Evolutionary conservation across 2,113 vertebrate species (phyloP).

Genomic region (Apteryx mantelli): DNA sequence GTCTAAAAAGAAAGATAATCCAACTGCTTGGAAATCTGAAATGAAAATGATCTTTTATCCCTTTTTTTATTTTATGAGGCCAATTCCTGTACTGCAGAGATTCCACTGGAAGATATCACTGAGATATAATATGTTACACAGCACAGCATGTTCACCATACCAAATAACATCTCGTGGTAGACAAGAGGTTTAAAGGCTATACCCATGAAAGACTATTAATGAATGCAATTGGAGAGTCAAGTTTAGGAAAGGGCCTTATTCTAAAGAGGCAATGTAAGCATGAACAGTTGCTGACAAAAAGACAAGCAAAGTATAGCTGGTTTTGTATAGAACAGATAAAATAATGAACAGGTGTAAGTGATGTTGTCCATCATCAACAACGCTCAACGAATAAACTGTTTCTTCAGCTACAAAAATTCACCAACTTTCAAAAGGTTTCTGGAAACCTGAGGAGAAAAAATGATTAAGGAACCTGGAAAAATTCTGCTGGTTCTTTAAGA

Average conservation of each 20-base stretch:
- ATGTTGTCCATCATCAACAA: neutral
- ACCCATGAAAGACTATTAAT: neutral
- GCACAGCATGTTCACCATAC: neutral
- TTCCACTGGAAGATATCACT: neutral
- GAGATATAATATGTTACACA: neutral
- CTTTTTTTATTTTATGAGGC: neutral
- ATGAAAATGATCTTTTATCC: neutral
- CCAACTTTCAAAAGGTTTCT: neutral
- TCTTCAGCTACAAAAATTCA: neutral
- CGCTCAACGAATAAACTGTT: neutral
- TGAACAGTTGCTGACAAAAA: neutral
- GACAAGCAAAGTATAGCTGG: neutral
- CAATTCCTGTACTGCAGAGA: neutral
- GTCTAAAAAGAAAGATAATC: neutral
- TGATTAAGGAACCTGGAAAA: neutral
- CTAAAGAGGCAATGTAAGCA: neutral
- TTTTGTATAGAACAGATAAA: neutral
- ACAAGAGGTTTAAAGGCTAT: neutral
- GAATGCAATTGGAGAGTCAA: neutral
- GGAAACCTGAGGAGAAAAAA: neutral
- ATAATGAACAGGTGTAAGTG: neutral
- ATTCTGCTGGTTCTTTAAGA: neutral
- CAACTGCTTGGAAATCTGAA: neutral
- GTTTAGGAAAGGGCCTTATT: neutral
- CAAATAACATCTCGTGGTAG: neutral